These are phyloP conservation scores for Pardosa pseudoannulata DNA, from an alignment of 2,888 invertebrate genomes.

Conservation along the genomic window DNA sequence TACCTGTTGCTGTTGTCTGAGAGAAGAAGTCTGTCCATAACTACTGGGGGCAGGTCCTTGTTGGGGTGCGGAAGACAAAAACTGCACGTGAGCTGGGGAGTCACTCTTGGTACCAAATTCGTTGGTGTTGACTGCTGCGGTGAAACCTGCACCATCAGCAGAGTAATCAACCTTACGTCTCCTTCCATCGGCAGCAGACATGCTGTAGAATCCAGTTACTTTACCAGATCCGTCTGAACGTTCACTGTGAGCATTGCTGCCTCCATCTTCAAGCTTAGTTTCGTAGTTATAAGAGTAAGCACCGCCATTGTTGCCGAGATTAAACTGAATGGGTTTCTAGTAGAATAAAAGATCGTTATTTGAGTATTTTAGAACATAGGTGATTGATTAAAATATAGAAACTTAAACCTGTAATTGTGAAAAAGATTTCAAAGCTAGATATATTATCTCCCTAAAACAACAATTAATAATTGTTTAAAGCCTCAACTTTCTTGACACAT, in stretches of 20 bases:
- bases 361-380: too few species aligned
- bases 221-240: slow-evolving; percentile 50
- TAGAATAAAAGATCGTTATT: not conserved
- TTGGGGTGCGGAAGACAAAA: slow-evolving; percentile 50
- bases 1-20: slow-evolving; percentile 9
- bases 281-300: slow-evolving; percentile 38
- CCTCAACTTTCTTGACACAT: too few species aligned
- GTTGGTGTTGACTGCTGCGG: slow-evolving; percentile 59
- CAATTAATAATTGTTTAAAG: too few species aligned
- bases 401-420: too few species aligned
- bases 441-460: too few species aligned
- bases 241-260: slow-evolving; percentile 41
- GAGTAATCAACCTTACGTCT: slow-evolving; percentile 74
- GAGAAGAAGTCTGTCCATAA: slow-evolving; percentile 6
- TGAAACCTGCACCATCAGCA: slow-evolving; percentile 52
- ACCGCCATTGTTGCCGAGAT: not conserved
- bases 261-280: slow-evolving; percentile 11
- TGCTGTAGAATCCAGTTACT: slow-evolving; percentile 60
- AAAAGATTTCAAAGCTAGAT: too few species aligned
- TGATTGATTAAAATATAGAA: too few species aligned
- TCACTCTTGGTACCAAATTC: slow-evolving; percentile 66
- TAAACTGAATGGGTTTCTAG: slow-evolving; percentile 49
- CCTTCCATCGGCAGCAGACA: slow-evolving; percentile 54
- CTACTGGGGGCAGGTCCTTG: slow-evolving; percentile 14
- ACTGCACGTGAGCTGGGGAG: slow-evolving; percentile 46